A percentile compares a stretch with the other conserved stretches of the same genome.
phyloP scores from a whole-genome alignment of 2,797 vertebrate genomes.

The Gorsachius magnificus region DNA sequence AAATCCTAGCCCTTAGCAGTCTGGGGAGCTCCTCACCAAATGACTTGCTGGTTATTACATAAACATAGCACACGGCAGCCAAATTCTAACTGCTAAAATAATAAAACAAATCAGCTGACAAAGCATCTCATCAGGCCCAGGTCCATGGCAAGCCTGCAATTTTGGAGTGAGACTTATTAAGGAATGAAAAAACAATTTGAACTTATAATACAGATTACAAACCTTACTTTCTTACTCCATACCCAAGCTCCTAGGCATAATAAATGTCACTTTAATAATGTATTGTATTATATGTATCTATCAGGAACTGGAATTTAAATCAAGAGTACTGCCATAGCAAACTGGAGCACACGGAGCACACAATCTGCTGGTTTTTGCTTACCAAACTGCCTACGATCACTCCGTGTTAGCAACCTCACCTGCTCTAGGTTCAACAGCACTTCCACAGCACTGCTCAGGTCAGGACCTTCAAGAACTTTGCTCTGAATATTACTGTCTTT shows the following conservation, averaged over 20 bases:
- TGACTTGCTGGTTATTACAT: neutral
- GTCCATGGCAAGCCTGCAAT: neutral
- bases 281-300: neutral
- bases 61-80: neutral
- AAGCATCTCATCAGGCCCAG: neutral
- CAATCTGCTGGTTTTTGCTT: neutral
- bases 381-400: neutral
- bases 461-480: neutral
- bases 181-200: neutral
- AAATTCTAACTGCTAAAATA: neutral
- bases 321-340: neutral
- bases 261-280: neutral
- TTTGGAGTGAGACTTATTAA: neutral
- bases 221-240: neutral
- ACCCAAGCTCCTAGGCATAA: neutral
- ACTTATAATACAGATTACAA: neutral
- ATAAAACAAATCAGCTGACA: constrained; percentile 10
- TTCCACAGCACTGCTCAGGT: neutral
- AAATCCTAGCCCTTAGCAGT: neutral
- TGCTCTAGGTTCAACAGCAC: neutral
- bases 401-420: neutral
- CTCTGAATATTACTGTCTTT: neutral
- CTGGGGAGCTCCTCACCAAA: neutral
- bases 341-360: rapidly evolving
- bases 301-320: neutral